Evolutionary conservation across 2,888 invertebrate genomes (phyloP), one percentile per base, ranked within the genome.

Genomic region (Deilephila porcellus): DNA sequence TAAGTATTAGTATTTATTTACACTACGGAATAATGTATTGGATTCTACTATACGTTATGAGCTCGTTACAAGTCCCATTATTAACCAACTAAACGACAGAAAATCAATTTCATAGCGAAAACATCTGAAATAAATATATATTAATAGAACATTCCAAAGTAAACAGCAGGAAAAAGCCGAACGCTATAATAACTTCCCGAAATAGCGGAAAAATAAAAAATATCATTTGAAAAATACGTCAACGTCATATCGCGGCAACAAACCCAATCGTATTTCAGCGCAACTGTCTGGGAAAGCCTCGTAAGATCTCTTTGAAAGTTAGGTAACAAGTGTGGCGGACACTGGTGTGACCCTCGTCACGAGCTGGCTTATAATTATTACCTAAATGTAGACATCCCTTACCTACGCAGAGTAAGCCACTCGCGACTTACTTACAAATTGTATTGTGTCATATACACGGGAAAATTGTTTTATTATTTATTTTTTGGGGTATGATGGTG

Each of bases 301-400:
- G 71, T 71, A 72, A 79, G 84, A 83, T 79, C 80, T 81, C 78
- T 86, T 82, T 79, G 79, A 79, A 81, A 81, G 79, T 80, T 79
- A 76, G 73, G 79, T 81, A 81, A 78, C 88, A 88, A 87, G 90
- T 91, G 91, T 84, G 80, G 76, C 80, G 78, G 89, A 88, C 90
- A 80, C 83, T 78, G 80, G 82, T 79, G 77, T 80, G 88, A 92
- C 92, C 92, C 92, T 91, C 88, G 90, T 92, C 92, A 91, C 76
- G 77, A 79, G 77, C 82, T 83, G 79, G 82, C 82, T 86, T 82
- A 84, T 88, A 87, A 88, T 88, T 87, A 88, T 85, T 82, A 78
- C 80, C 79, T 80, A 75, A 77, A 80, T 82, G 78, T 77, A 77
- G 76, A 76, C 52, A 64, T 74, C 53, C 70, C 70, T 72, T 74